Conservation (phyloP, 1,140 invertebrate species). For the Pogonomyrmex barbatus region DNA sequence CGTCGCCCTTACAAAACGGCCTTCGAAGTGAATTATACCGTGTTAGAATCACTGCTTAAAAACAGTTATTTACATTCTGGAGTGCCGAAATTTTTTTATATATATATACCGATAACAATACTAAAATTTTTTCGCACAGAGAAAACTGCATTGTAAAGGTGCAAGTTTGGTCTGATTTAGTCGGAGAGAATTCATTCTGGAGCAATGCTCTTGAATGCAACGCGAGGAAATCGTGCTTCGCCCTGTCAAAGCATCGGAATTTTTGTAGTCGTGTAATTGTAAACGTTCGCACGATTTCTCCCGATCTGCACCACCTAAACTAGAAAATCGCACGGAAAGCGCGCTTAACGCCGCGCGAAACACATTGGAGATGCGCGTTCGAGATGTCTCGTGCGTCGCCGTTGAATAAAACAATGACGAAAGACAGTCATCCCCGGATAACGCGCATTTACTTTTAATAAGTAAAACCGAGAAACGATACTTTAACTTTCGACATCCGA, state of each 20-base stretch:
- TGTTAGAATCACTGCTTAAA: conserved; percentile 15
- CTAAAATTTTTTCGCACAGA: conserved; percentile 37
- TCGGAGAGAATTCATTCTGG: conserved; percentile 23
- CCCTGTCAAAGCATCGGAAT: not conserved
- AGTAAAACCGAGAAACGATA: not conserved
- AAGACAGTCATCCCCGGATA: not conserved
- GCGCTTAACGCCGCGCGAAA: conserved; percentile 23
- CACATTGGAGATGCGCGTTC: not conserved
- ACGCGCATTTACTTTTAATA: not conserved
- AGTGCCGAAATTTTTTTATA: conserved; percentile 20
- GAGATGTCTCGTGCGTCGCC: not conserved
- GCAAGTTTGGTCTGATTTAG: conserved; percentile 1
- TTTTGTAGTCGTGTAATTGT: not conserved
- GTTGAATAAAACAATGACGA: not conserved
- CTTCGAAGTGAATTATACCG: conserved; percentile 7
- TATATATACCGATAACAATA: conserved; percentile 8
- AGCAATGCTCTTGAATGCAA: conserved; percentile 26
- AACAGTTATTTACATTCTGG: not conserved
- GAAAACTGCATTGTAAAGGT: conserved; percentile 14
- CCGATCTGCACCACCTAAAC: not conserved
- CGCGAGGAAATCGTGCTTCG: not conserved
- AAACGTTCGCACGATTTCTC: not conserved
- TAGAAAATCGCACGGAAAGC: conserved; percentile 4
- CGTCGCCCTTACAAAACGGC: conserved; percentile 47
- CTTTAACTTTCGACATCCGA: not conserved